Base-by-base conservation (phyloP, 2,113 vertebrate genomes). In the Rissa tridactyla region DNA sequence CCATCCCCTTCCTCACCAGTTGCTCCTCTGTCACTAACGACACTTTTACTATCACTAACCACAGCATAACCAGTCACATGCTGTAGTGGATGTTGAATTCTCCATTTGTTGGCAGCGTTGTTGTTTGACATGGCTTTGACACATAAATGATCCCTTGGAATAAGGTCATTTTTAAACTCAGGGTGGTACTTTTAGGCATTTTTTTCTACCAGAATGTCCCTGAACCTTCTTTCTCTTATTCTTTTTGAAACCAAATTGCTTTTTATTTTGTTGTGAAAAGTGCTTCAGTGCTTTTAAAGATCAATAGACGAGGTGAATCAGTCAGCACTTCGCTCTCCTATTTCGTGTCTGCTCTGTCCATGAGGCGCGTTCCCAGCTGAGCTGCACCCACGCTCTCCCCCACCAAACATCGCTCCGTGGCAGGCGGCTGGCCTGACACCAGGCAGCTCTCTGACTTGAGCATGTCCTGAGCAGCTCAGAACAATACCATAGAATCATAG, bases 341-440 rank as follows among this genome's bases (percentile, higher is more conserved):
- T 86, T 76, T 58, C 4, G 0, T 19, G 1, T 38, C 49, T 78
- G 22, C 23, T n/a, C 22, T 57, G 23, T 15, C 10, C 8, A 6
- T 18, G 15, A 70, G 60, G 16, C 0, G 0, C 4, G 1, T 57
- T 81, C 82, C 49, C 40, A 76, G 55, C 17, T 62, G 62, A 65
- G 38, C 14, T 44, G 10, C 42, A 40, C 21, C 52, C 30, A 34
- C 9, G 1, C 20, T 40, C 36, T 51, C 36, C 61, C 25, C n/a
- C 7, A 7, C 8, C 18, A 77, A 21, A 15, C 70, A 66, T 21
- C 0, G 0, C 47, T 36, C 8, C 1, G 0, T 22, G 46, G 51
- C n/a, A 36, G 34, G 30, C 10, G 6, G 10, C 40, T 75, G 68
- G 42, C 32, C 44, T 32, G 44, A 32, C 4, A 72, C 26, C 15